A percentile compares a stretch with the other conserved stretches of the same genome.
Evolutionary conservation across 2,797 vertebrate genomes (phyloP).

Genomic region (Anguilla pacifica): DNA sequence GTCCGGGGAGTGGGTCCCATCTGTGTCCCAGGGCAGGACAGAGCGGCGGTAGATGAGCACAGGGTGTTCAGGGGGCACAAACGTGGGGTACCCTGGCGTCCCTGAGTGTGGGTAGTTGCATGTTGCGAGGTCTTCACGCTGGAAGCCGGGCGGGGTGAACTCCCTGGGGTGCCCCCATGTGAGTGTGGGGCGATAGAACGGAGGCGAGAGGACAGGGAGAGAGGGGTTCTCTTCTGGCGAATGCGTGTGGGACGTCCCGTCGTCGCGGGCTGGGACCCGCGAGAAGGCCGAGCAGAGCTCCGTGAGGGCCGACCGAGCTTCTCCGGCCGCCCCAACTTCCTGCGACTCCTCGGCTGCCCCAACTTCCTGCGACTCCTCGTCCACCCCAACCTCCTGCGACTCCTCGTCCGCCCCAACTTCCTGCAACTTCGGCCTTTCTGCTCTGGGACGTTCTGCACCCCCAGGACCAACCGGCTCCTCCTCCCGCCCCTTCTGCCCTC

Average conservation of each 20-base stretch:
- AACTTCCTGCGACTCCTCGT: constrained; percentile 62
- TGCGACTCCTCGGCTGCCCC: constrained; percentile 44
- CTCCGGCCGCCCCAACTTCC: constrained; percentile 60
- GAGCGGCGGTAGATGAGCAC: constrained; percentile 80
- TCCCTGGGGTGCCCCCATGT: constrained; percentile 75
- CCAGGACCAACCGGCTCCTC: constrained; percentile 60
- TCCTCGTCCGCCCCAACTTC: constrained; percentile 45
- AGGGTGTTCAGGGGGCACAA: constrained; percentile 75
- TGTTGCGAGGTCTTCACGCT: constrained; percentile 63
- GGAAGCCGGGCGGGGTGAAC: constrained; percentile 67
- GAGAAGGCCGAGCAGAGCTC: constrained; percentile 84
- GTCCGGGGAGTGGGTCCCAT: constrained; percentile 59
- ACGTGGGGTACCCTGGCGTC: constrained; percentile 79
- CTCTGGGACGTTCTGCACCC: background rate
- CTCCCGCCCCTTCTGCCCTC: constrained; percentile 66
- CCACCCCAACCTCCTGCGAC: constrained; percentile 56
- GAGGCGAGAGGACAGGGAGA: constrained; percentile 62
- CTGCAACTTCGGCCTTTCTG: constrained; percentile 47
- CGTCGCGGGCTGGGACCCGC: constrained; percentile 78
- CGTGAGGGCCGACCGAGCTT: constrained; percentile 56
- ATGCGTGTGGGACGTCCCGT: constrained; percentile 45
- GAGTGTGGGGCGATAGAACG: constrained; percentile 74
- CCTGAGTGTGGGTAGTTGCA: constrained; percentile 70
- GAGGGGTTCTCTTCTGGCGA: constrained; percentile 60
- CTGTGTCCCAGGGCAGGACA: background rate